Percentiles rank a stretch among this genome's conserved stretches.
Evolutionary conservation across 2,888 invertebrate genomes (phyloP).

Genomic region (Caenorhabditis uteleia): DNA sequence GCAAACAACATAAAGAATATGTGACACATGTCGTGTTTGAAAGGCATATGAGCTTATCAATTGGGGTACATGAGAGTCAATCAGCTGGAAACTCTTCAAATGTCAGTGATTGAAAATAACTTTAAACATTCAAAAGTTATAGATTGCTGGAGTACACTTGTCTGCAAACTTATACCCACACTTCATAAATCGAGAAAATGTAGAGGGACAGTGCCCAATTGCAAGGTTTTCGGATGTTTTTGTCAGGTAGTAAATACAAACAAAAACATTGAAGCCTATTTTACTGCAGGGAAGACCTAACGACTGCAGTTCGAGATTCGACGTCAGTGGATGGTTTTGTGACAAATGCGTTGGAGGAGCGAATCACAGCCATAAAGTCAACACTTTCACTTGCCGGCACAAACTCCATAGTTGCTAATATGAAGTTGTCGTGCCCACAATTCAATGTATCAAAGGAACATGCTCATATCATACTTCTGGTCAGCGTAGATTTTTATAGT

Average conservation of each 20-base stretch:
- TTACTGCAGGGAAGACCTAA: slow-evolving; percentile 42
- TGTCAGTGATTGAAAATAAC: slow-evolving; percentile 7
- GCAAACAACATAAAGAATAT: slow-evolving; percentile 45
- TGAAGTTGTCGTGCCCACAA: slow-evolving; percentile 39
- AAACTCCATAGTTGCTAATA: slow-evolving; percentile 30
- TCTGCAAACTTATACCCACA: slow-evolving; percentile 30
- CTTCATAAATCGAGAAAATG: slow-evolving; percentile 32
- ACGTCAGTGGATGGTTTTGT: slow-evolving; percentile 47
- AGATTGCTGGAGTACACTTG: slow-evolving; percentile 48
- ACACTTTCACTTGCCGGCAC: slow-evolving; percentile 25
- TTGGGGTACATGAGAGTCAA: slow-evolving; percentile 41
- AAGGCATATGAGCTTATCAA: slow-evolving; percentile 41
- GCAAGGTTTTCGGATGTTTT: slow-evolving; percentile 47
- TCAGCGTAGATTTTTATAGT: slow-evolving; percentile 38
- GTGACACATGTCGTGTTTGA: slow-evolving; percentile 44
- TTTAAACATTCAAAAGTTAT: neutral
- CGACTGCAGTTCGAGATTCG: slow-evolving; percentile 42
- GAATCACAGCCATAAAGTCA: slow-evolving; percentile 30
- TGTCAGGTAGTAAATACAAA: slow-evolving; percentile 25
- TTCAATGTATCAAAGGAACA: slow-evolving; percentile 50
- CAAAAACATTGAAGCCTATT: neutral
- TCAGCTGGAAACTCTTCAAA: slow-evolving; percentile 34
- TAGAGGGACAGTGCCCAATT: slow-evolving; percentile 23
- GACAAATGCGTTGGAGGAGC: slow-evolving; percentile 37
- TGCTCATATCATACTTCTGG: slow-evolving; percentile 45